A percentile compares a stretch with the other conserved stretches of the same genome.
Evolutionary conservation across 2,113 vertebrate species (phyloP).

Genomic region (Rhabdornis inornatus): DNA sequence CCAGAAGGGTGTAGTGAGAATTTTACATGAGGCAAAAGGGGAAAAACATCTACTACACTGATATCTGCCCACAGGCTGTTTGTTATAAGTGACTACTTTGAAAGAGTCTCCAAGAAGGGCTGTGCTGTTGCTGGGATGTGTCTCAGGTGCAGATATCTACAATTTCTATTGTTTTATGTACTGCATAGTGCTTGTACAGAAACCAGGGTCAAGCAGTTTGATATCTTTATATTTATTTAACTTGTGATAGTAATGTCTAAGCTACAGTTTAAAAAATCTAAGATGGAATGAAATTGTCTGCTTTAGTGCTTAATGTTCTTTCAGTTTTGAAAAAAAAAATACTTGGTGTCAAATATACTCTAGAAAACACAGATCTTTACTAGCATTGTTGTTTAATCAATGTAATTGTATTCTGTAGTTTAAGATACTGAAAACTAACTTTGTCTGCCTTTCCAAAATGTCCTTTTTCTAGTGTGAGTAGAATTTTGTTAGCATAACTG

Average conservation of each 20-base stretch:
- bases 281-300: not conserved
- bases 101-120: not conserved
- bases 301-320: not conserved
- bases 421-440: not conserved
- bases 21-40: not conserved
- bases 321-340: not conserved
- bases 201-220: not conserved
- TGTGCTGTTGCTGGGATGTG: not conserved
- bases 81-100: not conserved
- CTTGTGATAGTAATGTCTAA: not conserved
- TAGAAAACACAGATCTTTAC: not conserved
- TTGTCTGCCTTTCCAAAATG: not conserved
- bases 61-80: not conserved
- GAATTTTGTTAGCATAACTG: not conserved
- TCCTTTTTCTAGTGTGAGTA: not conserved
- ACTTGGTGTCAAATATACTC: not conserved
- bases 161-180: not conserved
- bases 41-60: not conserved
- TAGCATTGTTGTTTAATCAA: not conserved
- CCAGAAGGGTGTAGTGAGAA: not conserved
- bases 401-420: not conserved
- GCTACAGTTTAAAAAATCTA: not conserved
- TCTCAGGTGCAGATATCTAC: not conserved
- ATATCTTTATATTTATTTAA: not conserved
- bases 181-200: not conserved